Evolutionary conservation across 1,140 invertebrate species (phyloP), one percentile per base, ranked within the genome.

Genomic region (Camponotus pennsylvanicus): DNA sequence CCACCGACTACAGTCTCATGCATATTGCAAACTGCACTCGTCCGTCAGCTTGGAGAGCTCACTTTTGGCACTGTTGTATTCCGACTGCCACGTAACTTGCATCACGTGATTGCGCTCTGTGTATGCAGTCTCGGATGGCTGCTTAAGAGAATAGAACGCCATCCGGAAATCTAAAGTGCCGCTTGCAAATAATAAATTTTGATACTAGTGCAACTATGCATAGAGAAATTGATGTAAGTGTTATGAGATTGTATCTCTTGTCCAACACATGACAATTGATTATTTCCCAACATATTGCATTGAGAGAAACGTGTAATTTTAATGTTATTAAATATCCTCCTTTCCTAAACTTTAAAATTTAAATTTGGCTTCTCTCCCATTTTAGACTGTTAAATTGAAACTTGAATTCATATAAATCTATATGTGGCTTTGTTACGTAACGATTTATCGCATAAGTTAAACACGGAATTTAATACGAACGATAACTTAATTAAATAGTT

Each of bases 61-160:
- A 82, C 78, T 80, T 82, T 73, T 86, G 69, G 55, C 79, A 83
- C 67, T 73, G 79, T 83, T 83, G 55, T 83, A 75, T 75, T 83
- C 69, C 69, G 32, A 73, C 69, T 83, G 79, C 21, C 15, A 59
- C 55, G 57, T 75, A 83, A 75, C 40, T 73, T 21, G 79, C 69
- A 75, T 83, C 79, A 75, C 42, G 67, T 37, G 79, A 83, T 75
- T 83, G 79, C 79, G 13, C 27, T 83, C 69, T 61, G 69, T 49
- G 13, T 75, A 83, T 52, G n/a, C 32, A 11, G 42, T 37, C 49
- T 37, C 45, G 5, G 40, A 57, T 82, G 34, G 32, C 32, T 59
- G 40, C 27, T 83, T 83, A 73, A 82, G 79, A 61, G 67, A 82
- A 78, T 42, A 37, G 40, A 42, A 40, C 27, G 34, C 13, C 34